Conservation (phyloP, 2,113 vertebrate genomes). For the Semicossyphus pulcher region DNA sequence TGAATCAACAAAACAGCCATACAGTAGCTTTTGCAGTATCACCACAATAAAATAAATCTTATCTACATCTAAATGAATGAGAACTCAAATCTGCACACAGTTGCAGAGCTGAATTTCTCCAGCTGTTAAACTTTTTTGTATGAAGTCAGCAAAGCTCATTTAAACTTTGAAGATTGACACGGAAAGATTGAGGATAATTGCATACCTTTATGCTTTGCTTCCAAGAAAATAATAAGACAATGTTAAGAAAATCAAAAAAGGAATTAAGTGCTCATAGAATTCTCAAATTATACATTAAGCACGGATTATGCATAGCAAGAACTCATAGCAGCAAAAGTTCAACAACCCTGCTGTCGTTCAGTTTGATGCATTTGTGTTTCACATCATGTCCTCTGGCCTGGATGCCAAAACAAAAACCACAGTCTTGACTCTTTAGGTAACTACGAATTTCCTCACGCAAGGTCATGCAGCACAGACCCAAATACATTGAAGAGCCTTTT, state of each 20-base stretch:
- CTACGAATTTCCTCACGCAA: no score
- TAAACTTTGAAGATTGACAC: neutral
- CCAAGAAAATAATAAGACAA: neutral
- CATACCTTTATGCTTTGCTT: conserved; percentile 5
- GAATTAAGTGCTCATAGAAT: no score
- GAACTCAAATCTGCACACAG: neutral
- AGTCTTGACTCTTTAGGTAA: neutral
- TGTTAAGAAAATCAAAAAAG: no score
- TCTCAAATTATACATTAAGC: neutral
- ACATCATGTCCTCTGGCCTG: neutral
- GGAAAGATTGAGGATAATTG: neutral
- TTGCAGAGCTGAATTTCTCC: neutral
- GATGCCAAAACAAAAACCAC: neutral
- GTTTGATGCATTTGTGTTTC: neutral
- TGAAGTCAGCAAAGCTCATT: neutral
- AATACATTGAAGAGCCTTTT: neutral
- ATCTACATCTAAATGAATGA: neutral
- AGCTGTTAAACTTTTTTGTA: neutral
- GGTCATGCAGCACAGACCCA: neutral
- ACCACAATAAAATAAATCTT: neutral
- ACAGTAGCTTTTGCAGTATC: neutral
- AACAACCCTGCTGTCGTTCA: neutral
- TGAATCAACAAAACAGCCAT: neutral
- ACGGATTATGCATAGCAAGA: neutral
- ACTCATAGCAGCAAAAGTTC: neutral